phyloP scores from a whole-genome alignment of 1,140 invertebrate genomes.

The Megalonaias nervosa region DNA sequence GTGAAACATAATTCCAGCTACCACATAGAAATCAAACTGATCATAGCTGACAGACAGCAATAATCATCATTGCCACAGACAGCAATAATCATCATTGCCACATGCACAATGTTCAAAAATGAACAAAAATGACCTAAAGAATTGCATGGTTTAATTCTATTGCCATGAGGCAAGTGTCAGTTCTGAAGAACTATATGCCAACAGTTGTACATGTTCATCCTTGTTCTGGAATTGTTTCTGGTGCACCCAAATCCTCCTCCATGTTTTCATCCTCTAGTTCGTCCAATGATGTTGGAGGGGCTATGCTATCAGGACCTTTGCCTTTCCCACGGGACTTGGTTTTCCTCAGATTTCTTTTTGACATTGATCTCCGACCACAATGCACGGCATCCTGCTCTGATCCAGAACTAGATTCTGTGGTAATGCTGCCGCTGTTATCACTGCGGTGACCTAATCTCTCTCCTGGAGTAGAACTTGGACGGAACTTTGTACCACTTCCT shows the following conservation, averaged over 20 bases:
- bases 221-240: too few species aligned
- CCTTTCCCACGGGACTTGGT: slow-evolving; percentile 68
- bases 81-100: too few species aligned
- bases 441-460: slow-evolving; percentile 23
- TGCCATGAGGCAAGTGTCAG: too few species aligned
- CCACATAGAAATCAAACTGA: too few species aligned
- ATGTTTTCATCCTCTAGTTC: slow-evolving; percentile 38
- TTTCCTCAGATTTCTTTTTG: slow-evolving; percentile 61
- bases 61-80: too few species aligned
- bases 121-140: too few species aligned
- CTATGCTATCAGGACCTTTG: slow-evolving; percentile 58
- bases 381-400: slow-evolving; percentile 61
- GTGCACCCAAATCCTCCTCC: neutral
- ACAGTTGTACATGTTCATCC: too few species aligned
- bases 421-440: slow-evolving; percentile 25
- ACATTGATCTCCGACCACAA: slow-evolving; percentile 34
- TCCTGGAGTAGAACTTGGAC: slow-evolving; percentile 23
- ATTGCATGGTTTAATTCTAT: too few species aligned
- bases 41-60: too few species aligned
- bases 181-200: too few species aligned
- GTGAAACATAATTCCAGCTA: too few species aligned
- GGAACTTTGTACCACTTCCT: slow-evolving; percentile 31
- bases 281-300: slow-evolving; percentile 41
- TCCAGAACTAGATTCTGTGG: slow-evolving; percentile 62
- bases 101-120: too few species aligned